Evolutionary conservation across 2,113 vertebrate species (phyloP).

Genomic region (Saimiri boliviensis): DNA sequence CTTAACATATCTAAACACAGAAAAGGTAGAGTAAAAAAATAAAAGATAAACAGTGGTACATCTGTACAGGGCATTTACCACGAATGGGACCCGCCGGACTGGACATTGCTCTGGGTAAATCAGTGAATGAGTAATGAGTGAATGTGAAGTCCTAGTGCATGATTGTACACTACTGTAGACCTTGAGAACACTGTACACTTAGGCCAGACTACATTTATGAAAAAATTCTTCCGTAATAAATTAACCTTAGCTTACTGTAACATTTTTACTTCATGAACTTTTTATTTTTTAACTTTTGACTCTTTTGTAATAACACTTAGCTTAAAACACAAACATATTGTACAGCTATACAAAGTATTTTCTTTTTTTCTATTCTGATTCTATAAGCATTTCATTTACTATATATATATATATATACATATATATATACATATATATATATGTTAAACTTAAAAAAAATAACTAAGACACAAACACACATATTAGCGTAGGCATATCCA

Average conservation of each 20-base stretch:
- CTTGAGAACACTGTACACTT: background rate
- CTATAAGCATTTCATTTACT: background rate
- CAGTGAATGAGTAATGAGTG: background rate
- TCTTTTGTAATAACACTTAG: background rate
- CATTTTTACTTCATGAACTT: background rate
- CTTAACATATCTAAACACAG: background rate
- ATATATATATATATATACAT: too few species aligned
- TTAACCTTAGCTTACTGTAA: background rate
- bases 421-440: too few species aligned
- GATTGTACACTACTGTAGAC: background rate
- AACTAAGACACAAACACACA: background rate
- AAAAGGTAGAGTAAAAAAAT: background rate
- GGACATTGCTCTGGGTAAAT: background rate
- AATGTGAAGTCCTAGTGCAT: background rate
- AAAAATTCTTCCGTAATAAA: background rate
- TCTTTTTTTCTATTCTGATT: background rate
- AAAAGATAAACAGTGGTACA: background rate
- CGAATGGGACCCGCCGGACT: background rate
- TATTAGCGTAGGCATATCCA: background rate
- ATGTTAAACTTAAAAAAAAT: too few species aligned
- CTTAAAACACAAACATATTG: background rate
- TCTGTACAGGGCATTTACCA: background rate
- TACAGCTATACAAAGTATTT: background rate
- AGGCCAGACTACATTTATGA: background rate
- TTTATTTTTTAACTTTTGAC: background rate